Evolutionary conservation across 1,140 invertebrate genomes (phyloP), one percentile per base, ranked within the genome.

Genomic region (Pogonomyrmex californicus): DNA sequence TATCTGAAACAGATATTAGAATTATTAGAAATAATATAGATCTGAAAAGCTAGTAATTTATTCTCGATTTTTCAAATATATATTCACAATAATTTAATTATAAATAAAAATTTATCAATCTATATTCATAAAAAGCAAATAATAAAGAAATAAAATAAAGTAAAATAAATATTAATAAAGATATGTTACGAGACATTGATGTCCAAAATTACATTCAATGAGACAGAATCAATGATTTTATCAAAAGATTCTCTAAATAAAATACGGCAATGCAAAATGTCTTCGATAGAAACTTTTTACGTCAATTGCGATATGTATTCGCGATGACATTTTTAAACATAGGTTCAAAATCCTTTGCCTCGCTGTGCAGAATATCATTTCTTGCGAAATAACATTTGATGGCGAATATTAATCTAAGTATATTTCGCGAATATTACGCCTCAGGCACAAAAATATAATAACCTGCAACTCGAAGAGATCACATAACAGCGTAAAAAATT

Each of bases 1-100:
- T 97, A 98, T 90, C 97, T 98, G 94, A 70, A 95, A 96, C 86
- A 66, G 0, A 23, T n/a, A 47, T 33, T 10, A 60, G 33, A 71
- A 66, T 76, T 36, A 65, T 87, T 58, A 4, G 14, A 85, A 30
- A 49, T 33, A 68, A 30, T 51, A 12, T n/a, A 30, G 1, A 58
- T 7, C 10, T 49, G 4, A 47, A 49, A 4, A 9, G 47, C 12
- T 47, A 0, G 23, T 23, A 23, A 23, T 23, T 23, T 44, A 49
- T 47, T 76, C 49, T n/a, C 4, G 17, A 14, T 12, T 4, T 51
- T 73, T 2, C 1, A 38, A 60, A 60, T 30, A 36, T 54, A 36
- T 54, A 36, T 71, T 7, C 41, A 38, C 9, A 38, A 7, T 36
- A 30, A 75, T 10, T 38, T 56, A 56, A 56, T 73, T 47, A 49